Base-by-base conservation (phyloP, 2,113 vertebrate genomes). In the Vulpes lagopus region DNA sequence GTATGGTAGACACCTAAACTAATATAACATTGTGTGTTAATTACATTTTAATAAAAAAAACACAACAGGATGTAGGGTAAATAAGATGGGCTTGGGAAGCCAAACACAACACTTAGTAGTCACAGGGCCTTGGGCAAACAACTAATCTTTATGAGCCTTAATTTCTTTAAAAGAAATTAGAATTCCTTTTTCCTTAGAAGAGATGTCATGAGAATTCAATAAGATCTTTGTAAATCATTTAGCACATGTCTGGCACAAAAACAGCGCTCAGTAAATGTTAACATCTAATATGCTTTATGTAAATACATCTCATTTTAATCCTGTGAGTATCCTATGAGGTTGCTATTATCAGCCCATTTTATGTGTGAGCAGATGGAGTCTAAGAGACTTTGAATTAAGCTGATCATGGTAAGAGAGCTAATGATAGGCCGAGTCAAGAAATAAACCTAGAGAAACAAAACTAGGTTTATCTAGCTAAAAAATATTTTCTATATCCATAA, bases 271-370 rank as follows among this genome's bases (percentile, higher is more conserved):
- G n/a, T 93, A 93, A 89, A 79, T 53, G n/a, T 53, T 88, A 60
- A 35, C 2, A 57, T 59, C 49, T 90, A 95, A 76, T 67, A 76
- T 81, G 38, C 17, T 19, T 91, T 43, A 67, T 30, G 55, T 88
- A 89, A 93, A 96, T 22, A 20, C 22, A 79, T 62, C 78, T 96
- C 60, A 78, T 93, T 88, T 91, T 82, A 85, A 95, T 93, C 65
- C 14, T 43, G 23, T 4, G 6, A 71, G 16, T 55, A 62, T 19
- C 49, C 71, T 78, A 38, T 14, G 10, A 82, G 25, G 23, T 78
- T 71, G 69, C n/a, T 60, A 55, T 83, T 86, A 73, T 55, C 78
- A 73, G 65, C 59, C 62, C 49, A 79, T 90, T 97, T 88, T 86
- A 89, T 91, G 27, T 32, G 35, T 64, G 11, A 91, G 43, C 23